Evolutionary conservation across 2,888 invertebrate species (phyloP).

Genomic region (Cheilosia soror): DNA sequence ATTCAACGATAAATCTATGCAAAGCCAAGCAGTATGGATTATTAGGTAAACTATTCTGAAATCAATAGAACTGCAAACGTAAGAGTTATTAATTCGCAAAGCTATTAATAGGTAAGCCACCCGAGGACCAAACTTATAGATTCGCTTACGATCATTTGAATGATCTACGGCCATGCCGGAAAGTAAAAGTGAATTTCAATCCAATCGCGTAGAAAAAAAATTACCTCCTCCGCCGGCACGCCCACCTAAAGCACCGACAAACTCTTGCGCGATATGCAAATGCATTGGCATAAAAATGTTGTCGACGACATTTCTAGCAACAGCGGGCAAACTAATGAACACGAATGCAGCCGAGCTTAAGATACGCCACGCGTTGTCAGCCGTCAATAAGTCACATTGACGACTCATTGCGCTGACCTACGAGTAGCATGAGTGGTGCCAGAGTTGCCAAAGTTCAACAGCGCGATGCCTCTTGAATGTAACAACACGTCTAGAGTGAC

Average conservation of each 20-base stretch:
- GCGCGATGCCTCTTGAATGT: constrained; percentile 14
- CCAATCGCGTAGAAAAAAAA: constrained; percentile 48
- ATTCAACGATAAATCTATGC: constrained; percentile 36
- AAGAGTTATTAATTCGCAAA: no score
- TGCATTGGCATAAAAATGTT: constrained; percentile 62
- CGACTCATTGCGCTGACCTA: background rate
- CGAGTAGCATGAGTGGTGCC: background rate
- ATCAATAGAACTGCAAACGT: background rate
- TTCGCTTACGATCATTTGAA: constrained; percentile 6
- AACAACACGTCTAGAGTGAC: constrained; percentile 29
- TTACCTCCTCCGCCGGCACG: constrained; percentile 30
- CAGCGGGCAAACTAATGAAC: constrained; percentile 14
- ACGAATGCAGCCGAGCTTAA: background rate
- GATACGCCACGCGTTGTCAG: constrained; percentile 54
- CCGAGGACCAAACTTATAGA: constrained; percentile 5
- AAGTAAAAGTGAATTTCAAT: constrained; percentile 63
- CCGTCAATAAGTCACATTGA: constrained; percentile 54
- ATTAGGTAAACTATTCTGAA: background rate
- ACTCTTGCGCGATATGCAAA: constrained; percentile 44
- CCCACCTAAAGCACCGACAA: constrained; percentile 3
- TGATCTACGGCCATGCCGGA: constrained; percentile 22
- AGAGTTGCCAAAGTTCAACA: constrained; percentile 38
- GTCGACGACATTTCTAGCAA: constrained; percentile 14
- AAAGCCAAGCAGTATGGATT: background rate
- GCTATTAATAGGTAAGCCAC: background rate